Evolutionary conservation across 2,888 invertebrate genomes (phyloP).

Genomic region (Pollenia amentaria): DNA sequence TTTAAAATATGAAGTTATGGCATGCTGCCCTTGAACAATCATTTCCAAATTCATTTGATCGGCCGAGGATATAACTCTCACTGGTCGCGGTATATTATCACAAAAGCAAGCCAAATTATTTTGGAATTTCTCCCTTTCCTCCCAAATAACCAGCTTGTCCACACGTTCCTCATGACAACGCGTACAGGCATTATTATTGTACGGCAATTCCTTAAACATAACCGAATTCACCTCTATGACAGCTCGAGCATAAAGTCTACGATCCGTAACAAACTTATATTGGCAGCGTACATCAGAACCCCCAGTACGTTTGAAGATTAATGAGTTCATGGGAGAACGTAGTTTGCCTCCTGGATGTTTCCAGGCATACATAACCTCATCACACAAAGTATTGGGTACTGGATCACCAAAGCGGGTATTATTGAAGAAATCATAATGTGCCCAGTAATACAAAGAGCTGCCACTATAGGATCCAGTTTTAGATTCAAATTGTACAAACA

Average conservation of each 20-base stretch:
- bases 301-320: conserved; percentile 92
- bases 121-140: conserved; percentile 88
- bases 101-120: conserved; percentile 91
- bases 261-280: conserved; percentile 93
- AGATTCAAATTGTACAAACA: conserved; percentile 95
- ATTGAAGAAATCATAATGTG: conserved; percentile 97
- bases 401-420: conserved; percentile 94
- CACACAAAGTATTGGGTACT: conserved; percentile 92
- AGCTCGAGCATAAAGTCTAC: conserved; percentile 91
- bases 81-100: conserved; percentile 87
- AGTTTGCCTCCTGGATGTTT: conserved; percentile 90
- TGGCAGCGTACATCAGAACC: conserved; percentile 92
- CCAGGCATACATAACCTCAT: conserved; percentile 95
- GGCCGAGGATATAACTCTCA: conserved; percentile 90
- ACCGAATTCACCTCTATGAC: conserved; percentile 90
- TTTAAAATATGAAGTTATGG: conserved; percentile 94
- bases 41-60: conserved; percentile 93
- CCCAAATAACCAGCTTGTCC: conserved; percentile 93
- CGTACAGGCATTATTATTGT: conserved; percentile 92
- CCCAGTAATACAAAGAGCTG: conserved; percentile 97
- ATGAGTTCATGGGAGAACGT: conserved; percentile 93
- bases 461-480: conserved; percentile 97
- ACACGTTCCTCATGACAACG: conserved; percentile 94
- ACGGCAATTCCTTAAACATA: conserved; percentile 93
- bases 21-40: conserved; percentile 93